A percentile compares a stretch with the other conserved stretches of the same genome.
Evolutionary conservation across 2,113 vertebrate species (phyloP).

Genomic region (Notothenia rossii): DNA sequence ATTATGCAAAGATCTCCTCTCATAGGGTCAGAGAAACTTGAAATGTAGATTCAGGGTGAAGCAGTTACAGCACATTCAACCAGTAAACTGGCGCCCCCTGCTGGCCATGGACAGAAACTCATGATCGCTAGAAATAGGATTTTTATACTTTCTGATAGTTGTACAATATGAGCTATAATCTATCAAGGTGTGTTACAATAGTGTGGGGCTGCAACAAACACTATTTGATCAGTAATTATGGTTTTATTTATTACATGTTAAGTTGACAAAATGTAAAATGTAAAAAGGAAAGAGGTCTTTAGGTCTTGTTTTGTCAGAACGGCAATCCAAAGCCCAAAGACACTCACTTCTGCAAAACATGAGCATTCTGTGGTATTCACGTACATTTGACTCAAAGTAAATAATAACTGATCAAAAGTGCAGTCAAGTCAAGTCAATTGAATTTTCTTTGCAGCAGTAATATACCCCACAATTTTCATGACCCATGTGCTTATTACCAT

Average conservation of each 20-base stretch:
- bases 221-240: background rate
- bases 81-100: constrained; percentile 59
- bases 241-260: background rate
- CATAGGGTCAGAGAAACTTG: background rate
- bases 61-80: background rate
- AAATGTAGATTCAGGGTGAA: background rate
- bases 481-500: background rate
- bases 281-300: too few species aligned
- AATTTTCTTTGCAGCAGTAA: background rate
- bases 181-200: background rate
- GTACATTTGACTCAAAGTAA: too few species aligned
- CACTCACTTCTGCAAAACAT: too few species aligned
- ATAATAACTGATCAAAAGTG: too few species aligned
- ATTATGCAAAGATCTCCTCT: background rate
- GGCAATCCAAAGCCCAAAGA: too few species aligned
- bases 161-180: background rate
- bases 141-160: constrained; percentile 1
- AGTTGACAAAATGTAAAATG: too few species aligned
- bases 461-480: too few species aligned
- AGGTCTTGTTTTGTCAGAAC: too few species aligned
- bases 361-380: too few species aligned
- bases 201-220: background rate
- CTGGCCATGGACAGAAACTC: constrained; percentile 22
- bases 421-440: too few species aligned
- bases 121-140: background rate